phyloP scores from a whole-genome alignment of 1,140 invertebrate species.

The Apis dorsata region DNA sequence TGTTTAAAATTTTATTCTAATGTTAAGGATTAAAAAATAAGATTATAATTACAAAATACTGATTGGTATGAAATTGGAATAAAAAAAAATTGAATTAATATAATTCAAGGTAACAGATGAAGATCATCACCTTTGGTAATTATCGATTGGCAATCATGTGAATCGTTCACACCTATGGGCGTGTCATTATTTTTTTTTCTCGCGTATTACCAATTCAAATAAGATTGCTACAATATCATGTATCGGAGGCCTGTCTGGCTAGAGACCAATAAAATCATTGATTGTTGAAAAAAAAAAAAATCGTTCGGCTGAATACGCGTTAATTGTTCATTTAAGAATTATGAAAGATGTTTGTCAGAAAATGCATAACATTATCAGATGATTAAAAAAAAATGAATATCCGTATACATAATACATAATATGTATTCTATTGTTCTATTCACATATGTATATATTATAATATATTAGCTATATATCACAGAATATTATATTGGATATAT shows the following conservation, averaged over 20 bases:
- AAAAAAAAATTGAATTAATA: background rate
- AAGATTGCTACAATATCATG: constrained; percentile 75
- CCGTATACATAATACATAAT: constrained; percentile 2
- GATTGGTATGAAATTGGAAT: too few relatives aligned
- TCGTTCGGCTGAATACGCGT: constrained; percentile 15
- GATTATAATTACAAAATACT: background rate
- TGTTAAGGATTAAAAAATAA: background rate
- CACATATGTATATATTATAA: too few relatives aligned
- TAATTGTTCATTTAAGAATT: constrained; percentile 31
- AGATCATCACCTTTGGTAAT: constrained; percentile 26
- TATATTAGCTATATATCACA: too few relatives aligned
- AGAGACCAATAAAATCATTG: constrained; percentile 65
- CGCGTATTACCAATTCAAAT: constrained; percentile 75
- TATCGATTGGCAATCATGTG: constrained; percentile 36
- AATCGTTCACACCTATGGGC: constrained; percentile 50
- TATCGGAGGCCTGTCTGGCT: constrained; percentile 70
- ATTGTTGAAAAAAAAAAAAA: constrained; percentile 44
- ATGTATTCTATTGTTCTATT: too few relatives aligned
- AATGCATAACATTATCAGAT: constrained; percentile 16
- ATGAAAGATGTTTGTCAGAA: constrained; percentile 25
- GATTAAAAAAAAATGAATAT: constrained; percentile 1
- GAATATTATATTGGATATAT: background rate
- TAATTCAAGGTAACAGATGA: constrained; percentile 10
- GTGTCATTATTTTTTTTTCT: constrained; percentile 56
- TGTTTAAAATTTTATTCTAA: too few relatives aligned